Conservation (phyloP, 2,888 invertebrate species). For the Germaria angustata region DNA sequence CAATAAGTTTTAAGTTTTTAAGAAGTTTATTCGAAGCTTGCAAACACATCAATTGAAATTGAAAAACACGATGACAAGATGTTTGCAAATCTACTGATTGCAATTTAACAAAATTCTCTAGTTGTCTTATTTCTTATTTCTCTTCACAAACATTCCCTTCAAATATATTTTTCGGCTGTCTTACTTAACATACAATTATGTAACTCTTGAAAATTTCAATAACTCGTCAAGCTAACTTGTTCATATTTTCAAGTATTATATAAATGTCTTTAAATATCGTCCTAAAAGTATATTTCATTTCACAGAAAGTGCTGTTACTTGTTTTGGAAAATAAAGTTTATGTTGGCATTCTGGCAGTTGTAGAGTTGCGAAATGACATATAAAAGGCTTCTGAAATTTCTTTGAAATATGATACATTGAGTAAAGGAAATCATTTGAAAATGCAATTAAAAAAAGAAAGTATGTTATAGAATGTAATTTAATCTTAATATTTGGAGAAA, state of each 20-base stretch:
- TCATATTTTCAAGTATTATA: background rate
- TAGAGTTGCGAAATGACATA: background rate
- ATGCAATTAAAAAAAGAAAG: background rate
- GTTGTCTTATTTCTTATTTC: background rate
- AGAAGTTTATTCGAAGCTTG: background rate
- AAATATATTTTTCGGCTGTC: background rate
- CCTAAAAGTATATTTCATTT: conserved; percentile 20
- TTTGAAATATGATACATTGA: background rate
- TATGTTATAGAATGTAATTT: no score
- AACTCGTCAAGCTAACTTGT: background rate
- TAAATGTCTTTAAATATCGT: background rate
- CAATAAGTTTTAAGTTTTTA: background rate
- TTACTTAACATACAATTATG: background rate
- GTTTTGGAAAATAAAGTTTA: background rate
- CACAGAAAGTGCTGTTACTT: background rate
- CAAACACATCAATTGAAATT: background rate
- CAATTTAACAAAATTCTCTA: background rate
- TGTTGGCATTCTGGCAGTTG: background rate
- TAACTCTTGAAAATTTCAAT: background rate
- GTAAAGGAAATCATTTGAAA: background rate
- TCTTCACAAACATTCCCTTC: background rate
- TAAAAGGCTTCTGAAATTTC: background rate
- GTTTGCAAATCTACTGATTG: background rate
- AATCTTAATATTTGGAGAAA: no score
- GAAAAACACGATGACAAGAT: background rate